Base-by-base conservation (phyloP, 2,888 invertebrate species). In the Metallyticus violacea region DNA sequence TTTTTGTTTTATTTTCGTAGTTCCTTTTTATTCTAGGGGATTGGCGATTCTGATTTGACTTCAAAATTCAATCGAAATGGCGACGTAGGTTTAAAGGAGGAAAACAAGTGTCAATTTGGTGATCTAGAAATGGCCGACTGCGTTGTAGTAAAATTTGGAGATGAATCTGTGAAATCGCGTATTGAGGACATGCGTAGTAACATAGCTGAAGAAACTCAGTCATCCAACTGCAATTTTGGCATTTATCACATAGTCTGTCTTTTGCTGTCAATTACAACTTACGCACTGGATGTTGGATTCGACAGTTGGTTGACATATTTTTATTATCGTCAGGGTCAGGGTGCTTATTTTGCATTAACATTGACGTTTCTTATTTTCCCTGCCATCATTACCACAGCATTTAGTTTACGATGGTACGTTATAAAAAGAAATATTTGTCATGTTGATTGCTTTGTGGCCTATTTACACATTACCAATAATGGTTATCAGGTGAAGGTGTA, bases 351-450 rank as follows among this genome's bases (percentile, higher is more conserved):
- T 90, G 92, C 91, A 27, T 90, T 93, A 89, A 93, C 93, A n/a
- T 90, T 93, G 85, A 91, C 92, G 6, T 93, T 93, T 89, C 90
- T 93, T 83, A 89, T 93, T 83, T 89, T 93, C 85, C 93, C 93
- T 88, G 92, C 93, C 7, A 89, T 93, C 85, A 90, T 92, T 88
- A 93, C 93, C 91, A 93, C 93, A 26, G 92, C 92, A 30, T 91
- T 93, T 88, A 93, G 93, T 89, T 91, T 93, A 88, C 89, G 93
- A 91, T 93, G 93, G 93, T 92, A 91, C 91, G 91, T 88, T 5
- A 25, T 25, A 90, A 79, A n/a, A n/a, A n/a, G n/a, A n/a, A n/a
- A n/a, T n/a, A n/a, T n/a, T n/a, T n/a, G n/a, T n/a, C n/a, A n/a
- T n/a, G n/a, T n/a, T n/a, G n/a, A n/a, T n/a, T n/a, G n/a, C n/a